A percentile compares a stretch with the other conserved stretches of the same genome.
Evolutionary conservation across 2,113 vertebrate species (phyloP).

Genomic region (Canis aureus): DNA sequence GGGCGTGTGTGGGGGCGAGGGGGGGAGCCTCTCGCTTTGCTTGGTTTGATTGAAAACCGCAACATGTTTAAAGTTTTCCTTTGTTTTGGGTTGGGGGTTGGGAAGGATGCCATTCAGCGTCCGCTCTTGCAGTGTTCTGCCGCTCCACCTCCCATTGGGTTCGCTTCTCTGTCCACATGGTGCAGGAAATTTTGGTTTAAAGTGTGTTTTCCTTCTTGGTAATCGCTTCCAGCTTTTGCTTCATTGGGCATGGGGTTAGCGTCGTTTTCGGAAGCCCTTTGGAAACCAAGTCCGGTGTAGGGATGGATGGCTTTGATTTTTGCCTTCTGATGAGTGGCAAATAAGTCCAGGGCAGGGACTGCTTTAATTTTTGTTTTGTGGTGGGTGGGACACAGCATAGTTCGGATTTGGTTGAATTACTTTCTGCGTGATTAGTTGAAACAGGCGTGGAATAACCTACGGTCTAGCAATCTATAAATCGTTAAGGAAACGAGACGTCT

Average conservation of each 20-base stretch:
- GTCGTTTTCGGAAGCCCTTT: constrained; percentile 49
- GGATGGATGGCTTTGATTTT: background rate
- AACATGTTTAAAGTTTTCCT: constrained; percentile 76
- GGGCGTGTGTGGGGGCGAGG: background rate
- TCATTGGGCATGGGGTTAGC: background rate
- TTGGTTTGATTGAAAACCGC: constrained; percentile 78
- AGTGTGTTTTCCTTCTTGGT: constrained; percentile 1
- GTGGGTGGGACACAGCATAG: background rate
- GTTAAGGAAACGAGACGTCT: constrained; percentile 30
- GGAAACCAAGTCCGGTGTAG: background rate
- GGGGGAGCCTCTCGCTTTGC: background rate
- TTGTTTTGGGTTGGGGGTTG: constrained; percentile 73
- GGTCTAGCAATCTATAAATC: background rate
- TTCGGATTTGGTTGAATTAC: background rate
- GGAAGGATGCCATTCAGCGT: background rate
- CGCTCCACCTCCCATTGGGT: background rate
- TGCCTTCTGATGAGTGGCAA: background rate
- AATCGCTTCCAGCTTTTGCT: constrained; percentile 57
- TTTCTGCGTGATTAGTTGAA: background rate
- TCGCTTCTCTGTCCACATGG: background rate
- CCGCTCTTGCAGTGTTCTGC: background rate
- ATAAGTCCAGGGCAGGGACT: background rate
- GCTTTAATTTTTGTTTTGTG: background rate
- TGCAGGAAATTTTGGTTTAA: background rate
- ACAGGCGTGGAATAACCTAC: background rate